Conservation (phyloP, 2,888 invertebrate species). For the Acanthopleura granulata region DNA sequence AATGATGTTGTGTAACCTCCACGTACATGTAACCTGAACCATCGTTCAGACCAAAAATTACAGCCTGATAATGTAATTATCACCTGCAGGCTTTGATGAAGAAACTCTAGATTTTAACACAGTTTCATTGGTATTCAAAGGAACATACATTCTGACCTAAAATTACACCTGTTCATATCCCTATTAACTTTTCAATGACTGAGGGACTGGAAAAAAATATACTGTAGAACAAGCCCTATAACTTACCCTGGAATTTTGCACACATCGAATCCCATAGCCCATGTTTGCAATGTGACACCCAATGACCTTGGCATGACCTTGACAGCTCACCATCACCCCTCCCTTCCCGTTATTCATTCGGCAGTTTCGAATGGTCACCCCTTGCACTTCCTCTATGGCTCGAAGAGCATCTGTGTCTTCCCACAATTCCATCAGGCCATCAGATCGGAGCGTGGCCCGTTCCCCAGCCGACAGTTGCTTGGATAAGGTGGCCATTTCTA, state of each 20-base stretch:
- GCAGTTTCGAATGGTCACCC: conserved; percentile 56
- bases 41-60: too few relatives aligned
- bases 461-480: background rate
- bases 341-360: conserved; percentile 58
- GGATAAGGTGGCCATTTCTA: background rate
- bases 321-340: conserved; percentile 53
- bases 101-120: too few relatives aligned
- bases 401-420: conserved; percentile 10
- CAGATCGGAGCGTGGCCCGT: background rate
- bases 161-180: too few relatives aligned
- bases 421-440: background rate
- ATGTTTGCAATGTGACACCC: conserved; percentile 59
- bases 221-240: background rate
- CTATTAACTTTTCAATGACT: too few relatives aligned
- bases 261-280: conserved; percentile 62
- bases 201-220: too few relatives aligned
- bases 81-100: too few relatives aligned
- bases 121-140: too few relatives aligned
- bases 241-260: conserved; percentile 60
- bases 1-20: too few relatives aligned
- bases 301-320: conserved; percentile 54
- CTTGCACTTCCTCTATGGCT: conserved; percentile 24
- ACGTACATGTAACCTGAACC: too few relatives aligned
- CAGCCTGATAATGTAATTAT: too few relatives aligned
- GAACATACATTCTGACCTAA: too few relatives aligned